These are phyloP conservation scores for Psittacula derbiana DNA, from an alignment of 2,797 vertebrate species.

Conservation along the genomic window DNA sequence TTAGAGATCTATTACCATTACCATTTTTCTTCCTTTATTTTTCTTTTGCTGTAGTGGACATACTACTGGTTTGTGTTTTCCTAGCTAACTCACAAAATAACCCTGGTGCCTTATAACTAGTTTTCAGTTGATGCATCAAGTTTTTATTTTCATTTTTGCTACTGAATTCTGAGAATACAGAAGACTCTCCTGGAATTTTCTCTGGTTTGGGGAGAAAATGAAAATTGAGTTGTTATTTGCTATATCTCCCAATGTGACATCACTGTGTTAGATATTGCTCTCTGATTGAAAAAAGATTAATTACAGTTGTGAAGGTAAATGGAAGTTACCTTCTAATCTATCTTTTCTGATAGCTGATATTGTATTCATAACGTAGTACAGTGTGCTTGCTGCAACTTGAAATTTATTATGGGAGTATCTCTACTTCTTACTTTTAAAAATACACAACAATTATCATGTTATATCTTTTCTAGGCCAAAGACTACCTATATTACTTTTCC, in stretches of 20 bases:
- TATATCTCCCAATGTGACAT: background rate
- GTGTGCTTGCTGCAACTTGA: background rate
- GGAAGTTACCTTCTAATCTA: background rate
- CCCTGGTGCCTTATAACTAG: background rate
- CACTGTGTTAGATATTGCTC: background rate
- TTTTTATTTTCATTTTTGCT: background rate
- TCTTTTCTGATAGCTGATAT: background rate
- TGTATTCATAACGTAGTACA: background rate
- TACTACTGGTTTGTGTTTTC: background rate
- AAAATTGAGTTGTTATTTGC: background rate
- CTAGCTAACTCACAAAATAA: background rate
- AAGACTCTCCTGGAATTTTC: background rate
- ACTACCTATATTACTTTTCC: background rate
- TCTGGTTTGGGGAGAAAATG: background rate
- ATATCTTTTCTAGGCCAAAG: background rate
- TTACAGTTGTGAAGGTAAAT: background rate
- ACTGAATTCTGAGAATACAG: background rate
- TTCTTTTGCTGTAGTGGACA: background rate
- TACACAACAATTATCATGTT: background rate
- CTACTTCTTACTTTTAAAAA: constrained; percentile 5
- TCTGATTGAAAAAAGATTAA: constrained; percentile 15
- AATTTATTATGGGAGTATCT: background rate
- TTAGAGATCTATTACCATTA: background rate
- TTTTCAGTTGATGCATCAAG: background rate
- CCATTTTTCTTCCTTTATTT: background rate